Evolutionary conservation across 2,888 invertebrate genomes (phyloP).

Genomic region (Neria commutata): DNA sequence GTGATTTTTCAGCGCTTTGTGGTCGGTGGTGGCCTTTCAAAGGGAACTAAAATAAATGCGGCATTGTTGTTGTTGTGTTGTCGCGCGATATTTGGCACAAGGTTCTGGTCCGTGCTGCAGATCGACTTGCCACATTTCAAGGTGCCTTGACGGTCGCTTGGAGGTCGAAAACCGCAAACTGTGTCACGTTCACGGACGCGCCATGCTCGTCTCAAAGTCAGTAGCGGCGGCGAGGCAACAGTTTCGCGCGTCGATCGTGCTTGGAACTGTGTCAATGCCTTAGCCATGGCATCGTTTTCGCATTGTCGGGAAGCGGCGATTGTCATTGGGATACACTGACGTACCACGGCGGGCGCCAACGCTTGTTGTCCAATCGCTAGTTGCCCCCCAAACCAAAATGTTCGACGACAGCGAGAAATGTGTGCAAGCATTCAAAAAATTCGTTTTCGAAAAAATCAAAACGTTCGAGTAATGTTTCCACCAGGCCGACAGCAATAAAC

Average conservation of each 20-base stretch:
- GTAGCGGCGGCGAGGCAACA: not conserved
- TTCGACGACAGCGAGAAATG: not conserved
- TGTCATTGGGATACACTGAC: too few species aligned
- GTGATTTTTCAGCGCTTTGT: conserved; percentile 30
- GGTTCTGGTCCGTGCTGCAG: conserved; percentile 36
- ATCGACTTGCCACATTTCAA: conserved; percentile 36
- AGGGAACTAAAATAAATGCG: not conserved
- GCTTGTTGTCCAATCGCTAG: not conserved
- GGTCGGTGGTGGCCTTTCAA: not conserved
- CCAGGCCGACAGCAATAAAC: conserved; percentile 43
- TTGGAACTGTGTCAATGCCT: conserved; percentile 21
- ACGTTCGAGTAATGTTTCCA: conserved; percentile 47
- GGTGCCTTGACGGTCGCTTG: conserved; percentile 27
- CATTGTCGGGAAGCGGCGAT: not conserved
- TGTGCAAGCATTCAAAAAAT: not conserved
- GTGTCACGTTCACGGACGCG: conserved; percentile 50
- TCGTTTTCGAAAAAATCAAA: conserved; percentile 45
- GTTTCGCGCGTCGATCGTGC: not conserved
- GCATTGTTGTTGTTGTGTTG: not conserved
- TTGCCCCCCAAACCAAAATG: not conserved
- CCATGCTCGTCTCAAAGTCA: conserved; percentile 23
- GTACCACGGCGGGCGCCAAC: not conserved
- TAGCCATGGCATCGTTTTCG: conserved; percentile 18
- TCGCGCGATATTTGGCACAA: conserved; percentile 4
- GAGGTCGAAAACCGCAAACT: conserved; percentile 38